Evolutionary conservation across 2,888 invertebrate species (phyloP).

Genomic region (Melanophora roralis): DNA sequence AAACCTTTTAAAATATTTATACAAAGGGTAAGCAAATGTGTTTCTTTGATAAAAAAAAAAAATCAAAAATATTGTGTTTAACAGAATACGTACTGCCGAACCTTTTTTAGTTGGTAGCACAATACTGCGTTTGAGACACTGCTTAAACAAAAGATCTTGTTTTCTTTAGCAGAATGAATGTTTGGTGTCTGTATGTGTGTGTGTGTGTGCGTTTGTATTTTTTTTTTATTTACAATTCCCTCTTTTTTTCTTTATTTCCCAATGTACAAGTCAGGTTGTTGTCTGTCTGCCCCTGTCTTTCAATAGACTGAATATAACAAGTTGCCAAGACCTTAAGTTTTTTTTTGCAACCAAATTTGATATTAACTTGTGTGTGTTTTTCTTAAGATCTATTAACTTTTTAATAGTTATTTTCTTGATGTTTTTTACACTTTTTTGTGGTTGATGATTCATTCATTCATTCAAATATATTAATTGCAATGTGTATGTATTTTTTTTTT

Average conservation of each 20-base stretch:
- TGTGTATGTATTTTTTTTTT: constrained; percentile 27
- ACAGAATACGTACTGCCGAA: neutral
- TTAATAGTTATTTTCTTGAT: neutral
- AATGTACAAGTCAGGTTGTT: constrained; percentile 32
- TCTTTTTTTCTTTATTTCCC: constrained; percentile 30
- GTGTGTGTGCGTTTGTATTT: too few relatives aligned
- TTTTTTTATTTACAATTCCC: neutral
- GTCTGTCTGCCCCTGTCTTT: neutral
- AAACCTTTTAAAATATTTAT: too few relatives aligned
- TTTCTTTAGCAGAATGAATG: constrained; percentile 8
- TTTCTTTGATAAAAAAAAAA: too few relatives aligned
- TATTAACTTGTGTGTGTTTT: constrained; percentile 19
- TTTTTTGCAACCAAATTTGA: constrained; percentile 40
- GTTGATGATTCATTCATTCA: constrained; percentile 54
- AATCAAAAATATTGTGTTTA: too few relatives aligned
- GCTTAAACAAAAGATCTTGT: constrained; percentile 27
- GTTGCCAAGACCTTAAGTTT: constrained; percentile 48
- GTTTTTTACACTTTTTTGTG: neutral
- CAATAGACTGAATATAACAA: constrained; percentile 18
- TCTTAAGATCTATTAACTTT: constrained; percentile 30
- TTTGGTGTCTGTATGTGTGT: too few relatives aligned
- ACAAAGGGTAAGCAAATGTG: too few relatives aligned
- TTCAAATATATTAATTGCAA: constrained; percentile 32
- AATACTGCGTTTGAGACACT: neutral
- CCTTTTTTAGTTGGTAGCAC: neutral